Percentiles rank a stretch among this genome's conserved stretches.
Evolutionary conservation across 2,888 invertebrate species (phyloP).

Genomic region (Drosophila phalerata): DNA sequence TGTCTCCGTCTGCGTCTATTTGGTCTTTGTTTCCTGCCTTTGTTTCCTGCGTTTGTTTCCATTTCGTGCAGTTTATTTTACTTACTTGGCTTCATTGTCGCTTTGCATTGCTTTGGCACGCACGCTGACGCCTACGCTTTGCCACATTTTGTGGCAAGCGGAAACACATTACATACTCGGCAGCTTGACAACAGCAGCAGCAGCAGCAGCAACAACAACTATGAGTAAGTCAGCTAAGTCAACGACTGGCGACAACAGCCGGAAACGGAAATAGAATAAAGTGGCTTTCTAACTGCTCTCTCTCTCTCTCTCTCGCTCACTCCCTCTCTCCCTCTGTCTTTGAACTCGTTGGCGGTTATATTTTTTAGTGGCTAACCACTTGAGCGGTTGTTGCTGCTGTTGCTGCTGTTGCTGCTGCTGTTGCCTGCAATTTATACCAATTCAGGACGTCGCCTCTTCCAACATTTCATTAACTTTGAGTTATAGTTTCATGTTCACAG

Average conservation of each 20-base stretch:
- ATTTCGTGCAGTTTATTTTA: constrained; percentile 54
- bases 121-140: constrained; percentile 43
- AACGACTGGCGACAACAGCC: constrained; percentile 69
- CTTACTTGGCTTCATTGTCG: constrained; percentile 59
- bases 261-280: constrained; percentile 81
- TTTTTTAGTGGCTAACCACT: constrained; percentile 43
- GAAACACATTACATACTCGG: constrained; percentile 78
- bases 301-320: background rate
- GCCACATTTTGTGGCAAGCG: constrained; percentile 75
- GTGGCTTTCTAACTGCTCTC: constrained; percentile 69
- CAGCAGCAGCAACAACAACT: constrained; percentile 21
- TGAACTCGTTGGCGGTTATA: constrained; percentile 42
- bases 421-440: constrained; percentile 66
- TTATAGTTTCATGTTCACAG: constrained; percentile 53
- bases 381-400: constrained; percentile 22
- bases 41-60: constrained; percentile 47
- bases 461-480: constrained; percentile 73
- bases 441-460: constrained; percentile 56
- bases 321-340: constrained; percentile 4
- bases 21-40: constrained; percentile 17
- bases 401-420: constrained; percentile 11
- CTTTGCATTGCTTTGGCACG: constrained; percentile 63
- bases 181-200: constrained; percentile 65
- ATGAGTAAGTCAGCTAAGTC: constrained; percentile 23
- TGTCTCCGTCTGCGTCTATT: background rate